Base-by-base conservation (phyloP, 2,113 vertebrate species). In the Nothoprocta perdicaria region DNA sequence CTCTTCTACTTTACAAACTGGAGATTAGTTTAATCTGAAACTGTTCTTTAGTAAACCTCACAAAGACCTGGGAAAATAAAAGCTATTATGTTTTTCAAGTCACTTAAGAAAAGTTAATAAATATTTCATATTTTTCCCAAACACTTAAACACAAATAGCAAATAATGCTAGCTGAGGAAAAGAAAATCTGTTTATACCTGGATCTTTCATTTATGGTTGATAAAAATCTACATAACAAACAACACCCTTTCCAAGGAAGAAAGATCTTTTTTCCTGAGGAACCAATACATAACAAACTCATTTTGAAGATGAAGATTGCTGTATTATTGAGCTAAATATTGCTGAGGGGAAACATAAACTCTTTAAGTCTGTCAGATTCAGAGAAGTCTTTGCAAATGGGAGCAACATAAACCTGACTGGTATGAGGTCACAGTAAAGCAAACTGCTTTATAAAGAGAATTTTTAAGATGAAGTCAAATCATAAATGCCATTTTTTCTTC, bases 201-300 rank as follows among this genome's bases (percentile, higher is more conserved):
- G 8, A 40, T 62, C 10, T 91, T 95, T 94, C 38, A 80, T 72
- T 66, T 79, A 52, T 12, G 22, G 80, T 91, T 2, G 0, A 94
- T 94, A 91, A 81, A 90, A 81, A 5, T 66, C 72, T 92, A 41
- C 46, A 86, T 60, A 93, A 86, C 21, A 94, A 96, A 89, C 8
- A 92, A 50, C 79, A 91, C 35, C 11, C 10, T 92, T 27, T 77
- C 38, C 58, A 74, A 77, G n/a, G 43, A 90, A 76, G 68, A 84
- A 83, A 84, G 5, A 14, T 87, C 43, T 86, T 93, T 71, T 71
- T 46, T 74, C 53, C 35, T 77, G 19, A 65, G 48, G n/a, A 93
- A 61, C 31, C 10, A 90, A 60, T 65, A n/a, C 7, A 63, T n/a
- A 94, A 73, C 21, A 83, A 95, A 53, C 2, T 63, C 86, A 22